These are phyloP conservation scores for Hippocampus comes DNA, from an alignment of 2,113 vertebrate genomes.

Conservation along the genomic window DNA sequence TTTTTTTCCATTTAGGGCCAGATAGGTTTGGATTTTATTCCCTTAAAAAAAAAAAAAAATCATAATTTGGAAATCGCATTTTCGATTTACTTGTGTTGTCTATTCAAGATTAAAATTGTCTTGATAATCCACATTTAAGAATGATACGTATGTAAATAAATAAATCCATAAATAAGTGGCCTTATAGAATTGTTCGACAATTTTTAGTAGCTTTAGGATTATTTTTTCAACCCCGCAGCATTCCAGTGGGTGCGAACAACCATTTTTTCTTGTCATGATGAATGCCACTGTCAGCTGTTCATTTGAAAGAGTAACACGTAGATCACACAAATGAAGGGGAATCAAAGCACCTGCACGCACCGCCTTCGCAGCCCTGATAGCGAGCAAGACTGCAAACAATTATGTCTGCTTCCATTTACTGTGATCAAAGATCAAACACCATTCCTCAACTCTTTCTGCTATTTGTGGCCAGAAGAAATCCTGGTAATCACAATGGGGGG, in stretches of 20 bases:
- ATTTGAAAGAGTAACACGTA: constrained; percentile 44
- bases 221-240: not conserved
- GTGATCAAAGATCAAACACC: constrained; percentile 59
- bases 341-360: constrained; percentile 40
- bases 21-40: too few relatives aligned
- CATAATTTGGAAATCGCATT: not conserved
- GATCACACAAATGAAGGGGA: constrained; percentile 47
- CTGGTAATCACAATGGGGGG: constrained; percentile 12
- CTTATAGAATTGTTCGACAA: too few relatives aligned
- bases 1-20: too few relatives aligned
- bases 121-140: not conserved
- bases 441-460: constrained; percentile 49
- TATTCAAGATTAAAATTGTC: not conserved
- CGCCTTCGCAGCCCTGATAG: constrained; percentile 52
- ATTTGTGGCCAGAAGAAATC: constrained; percentile 46
- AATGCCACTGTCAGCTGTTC: constrained; percentile 10
- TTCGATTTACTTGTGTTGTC: not conserved
- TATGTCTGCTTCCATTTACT: constrained; percentile 60
- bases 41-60: not conserved
- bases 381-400: constrained; percentile 58
- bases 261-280: constrained; percentile 8
- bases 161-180: too few relatives aligned
- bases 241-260: not conserved
- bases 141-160: too few relatives aligned
- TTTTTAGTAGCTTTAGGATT: not conserved